Evolutionary conservation across 2,888 invertebrate genomes (phyloP), one percentile per base, ranked within the genome.

Genomic region (Lacanobia oleracea): DNA sequence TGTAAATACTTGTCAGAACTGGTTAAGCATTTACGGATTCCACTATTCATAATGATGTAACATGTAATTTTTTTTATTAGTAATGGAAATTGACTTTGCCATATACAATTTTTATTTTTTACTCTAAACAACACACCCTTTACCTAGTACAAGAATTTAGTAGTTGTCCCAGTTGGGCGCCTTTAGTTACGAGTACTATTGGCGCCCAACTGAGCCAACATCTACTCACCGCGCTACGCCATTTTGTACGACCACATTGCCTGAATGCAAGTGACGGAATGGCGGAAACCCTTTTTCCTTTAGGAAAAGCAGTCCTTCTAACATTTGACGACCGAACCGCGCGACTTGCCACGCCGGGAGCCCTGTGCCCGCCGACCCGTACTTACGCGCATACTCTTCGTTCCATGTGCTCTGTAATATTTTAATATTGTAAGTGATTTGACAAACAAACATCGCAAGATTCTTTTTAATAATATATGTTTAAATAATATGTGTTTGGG

Each of bases 161-260:
- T 21, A 50, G 18, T n/a, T 14, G n/a, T 59, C 66, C 56, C 79
- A 56, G 1, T 18, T 75, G 79, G 79, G 75, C 51, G 70, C 68
- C 66, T 71, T 21, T 60, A 10, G 14, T 9, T 10, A n/a, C n/a
- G n/a, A n/a, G n/a, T n/a, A 18, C 18, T 67, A 23, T 33, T 78
- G 79, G 77, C 75, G 60, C 79, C 69, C 75, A 80, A 48, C 50
- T 61, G 67, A 57, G 53, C 50, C 63, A 60, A 14, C n/a, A 50
- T 71, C 0, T 23, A 75, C 92, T 91, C 88, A 98, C 98, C 99
- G 97, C 63, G 99, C 99, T 1, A 98, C 98, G 27, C 99, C 98
- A 92, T 99, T 98, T 89, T 99, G 99, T 56, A 99, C 97, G 82
- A 99, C 98, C 40, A 99, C 97, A 94, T 99, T 99, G 53, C 99